Base-by-base conservation (phyloP, 2,888 invertebrate genomes). In the Drosophila fulvimacula region DNA sequence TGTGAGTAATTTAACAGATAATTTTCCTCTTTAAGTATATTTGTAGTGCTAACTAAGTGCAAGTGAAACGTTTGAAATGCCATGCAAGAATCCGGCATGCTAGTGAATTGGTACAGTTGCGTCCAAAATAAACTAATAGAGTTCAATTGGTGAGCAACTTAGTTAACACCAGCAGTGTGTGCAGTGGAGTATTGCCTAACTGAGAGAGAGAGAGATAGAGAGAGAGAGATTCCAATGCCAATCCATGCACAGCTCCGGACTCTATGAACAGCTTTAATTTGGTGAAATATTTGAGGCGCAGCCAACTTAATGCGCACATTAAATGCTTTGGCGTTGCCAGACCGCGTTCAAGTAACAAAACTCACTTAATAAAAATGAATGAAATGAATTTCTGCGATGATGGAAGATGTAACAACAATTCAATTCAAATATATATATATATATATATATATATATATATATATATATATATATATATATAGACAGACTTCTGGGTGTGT, bases 301-400 rank as follows among this genome's bases (percentile, higher is more conserved):
- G 56, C 38, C 39, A 64, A 51, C 41, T 36, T 41, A 57, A 46
- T 46, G 27, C 21, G 27, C 44, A 51, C 46, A 52, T 57, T 67
- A 46, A 58, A 69, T 59, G 44, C 38, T 39, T 39, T 39, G 10
- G 48, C 21, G 53, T 17, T 55, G 42, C 48, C 55, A 44, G 38
- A 51, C n/a, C 42, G 51, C 39, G 49, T 21, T 39, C 48, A 68
- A 38, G 11, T 44, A 36, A 39, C 49, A 42, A 48, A 30, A 30
- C 39, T 36, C 38, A 32, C 30, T 56, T 39, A 30, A 56, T 49
- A 38, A 19, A 49, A 17, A 62, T 49, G 66, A 67, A 64, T 67
- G 53, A 67, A 36, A 38, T 42, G 24, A 66, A 66, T 64, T 65
- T 32, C 17, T 11, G 34, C 13, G 46, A 48, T 46, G 46, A 38